These are phyloP conservation scores for Atherinosoma microstoma DNA, from an alignment of 2,797 vertebrate genomes.

Conservation along the genomic window DNA sequence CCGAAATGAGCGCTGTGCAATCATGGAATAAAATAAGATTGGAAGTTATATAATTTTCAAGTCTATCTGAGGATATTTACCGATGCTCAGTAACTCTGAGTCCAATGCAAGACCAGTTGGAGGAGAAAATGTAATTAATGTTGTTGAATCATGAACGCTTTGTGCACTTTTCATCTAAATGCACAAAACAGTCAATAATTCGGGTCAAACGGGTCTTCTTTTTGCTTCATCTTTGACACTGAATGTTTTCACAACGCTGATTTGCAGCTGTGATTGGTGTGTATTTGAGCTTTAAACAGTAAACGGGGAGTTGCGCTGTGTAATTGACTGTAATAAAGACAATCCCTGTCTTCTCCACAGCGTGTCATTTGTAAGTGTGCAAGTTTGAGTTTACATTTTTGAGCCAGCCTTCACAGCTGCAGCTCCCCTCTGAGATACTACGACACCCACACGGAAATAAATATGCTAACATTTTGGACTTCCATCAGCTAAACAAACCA, in stretches of 20 bases:
- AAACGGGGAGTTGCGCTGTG: neutral
- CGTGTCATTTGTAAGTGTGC: neutral
- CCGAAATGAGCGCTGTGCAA: constrained; percentile 8
- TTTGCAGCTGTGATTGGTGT: neutral
- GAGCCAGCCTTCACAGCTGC: constrained; percentile 59
- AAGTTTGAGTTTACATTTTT: constrained; percentile 22
- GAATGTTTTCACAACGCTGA: neutral
- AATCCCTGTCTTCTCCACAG: constrained; percentile 9
- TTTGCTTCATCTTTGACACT: neutral
- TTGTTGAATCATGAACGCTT: neutral
- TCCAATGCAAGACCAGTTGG: neutral
- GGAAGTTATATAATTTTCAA: constrained; percentile 12
- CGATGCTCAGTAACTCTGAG: neutral
- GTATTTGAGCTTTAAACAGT: neutral
- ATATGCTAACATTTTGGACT: constrained; percentile 28
- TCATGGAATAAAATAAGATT: constrained; percentile 9
- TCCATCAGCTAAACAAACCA: constrained; percentile 41
- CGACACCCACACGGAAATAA: constrained; percentile 49
- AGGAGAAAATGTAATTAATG: neutral
- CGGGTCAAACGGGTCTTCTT: neutral
- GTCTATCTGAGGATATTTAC: constrained; percentile 1
- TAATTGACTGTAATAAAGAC: constrained; percentile 44
- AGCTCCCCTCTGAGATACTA: constrained; percentile 57
- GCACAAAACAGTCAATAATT: neutral
- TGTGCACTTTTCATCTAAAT: constrained; percentile 2